Percentiles rank a stretch among this genome's conserved stretches.
Evolutionary conservation across 2,797 vertebrate genomes (phyloP).

Genomic region (Pantherophis vulpinus): DNA sequence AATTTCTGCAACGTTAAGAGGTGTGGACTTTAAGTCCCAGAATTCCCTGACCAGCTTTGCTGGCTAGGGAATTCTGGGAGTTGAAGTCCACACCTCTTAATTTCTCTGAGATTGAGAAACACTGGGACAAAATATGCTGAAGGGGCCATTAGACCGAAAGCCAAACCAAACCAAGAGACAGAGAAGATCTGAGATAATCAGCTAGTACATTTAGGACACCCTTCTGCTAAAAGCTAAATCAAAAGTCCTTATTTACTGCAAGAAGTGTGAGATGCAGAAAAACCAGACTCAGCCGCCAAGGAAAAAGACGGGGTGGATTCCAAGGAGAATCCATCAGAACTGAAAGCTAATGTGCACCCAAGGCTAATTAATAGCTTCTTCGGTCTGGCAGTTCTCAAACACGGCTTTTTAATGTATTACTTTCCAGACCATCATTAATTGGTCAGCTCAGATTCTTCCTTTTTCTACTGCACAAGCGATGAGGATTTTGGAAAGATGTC

Average conservation of each 20-base stretch:
- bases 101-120: not conserved
- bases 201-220: not conserved
- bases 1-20: not conserved
- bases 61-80: no score
- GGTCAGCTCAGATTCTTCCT: constrained; percentile 53
- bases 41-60: not conserved
- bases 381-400: constrained; percentile 45
- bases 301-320: not conserved
- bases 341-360: not conserved
- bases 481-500: constrained; percentile 32
- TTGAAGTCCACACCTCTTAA: not conserved
- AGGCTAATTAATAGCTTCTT: constrained; percentile 33
- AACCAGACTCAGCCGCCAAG: not conserved
- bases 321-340: not conserved
- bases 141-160: not conserved
- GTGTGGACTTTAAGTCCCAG: not conserved
- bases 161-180: not conserved
- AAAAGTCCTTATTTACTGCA: not conserved
- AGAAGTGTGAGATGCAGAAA: not conserved
- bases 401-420: constrained; percentile 45
- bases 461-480: constrained; percentile 55
- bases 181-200: not conserved
- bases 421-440: constrained; percentile 57
- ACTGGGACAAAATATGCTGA: not conserved
- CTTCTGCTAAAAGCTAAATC: not conserved